Base-by-base conservation (phyloP, 1,140 invertebrate species). In the Zaprionus capensis region DNA sequence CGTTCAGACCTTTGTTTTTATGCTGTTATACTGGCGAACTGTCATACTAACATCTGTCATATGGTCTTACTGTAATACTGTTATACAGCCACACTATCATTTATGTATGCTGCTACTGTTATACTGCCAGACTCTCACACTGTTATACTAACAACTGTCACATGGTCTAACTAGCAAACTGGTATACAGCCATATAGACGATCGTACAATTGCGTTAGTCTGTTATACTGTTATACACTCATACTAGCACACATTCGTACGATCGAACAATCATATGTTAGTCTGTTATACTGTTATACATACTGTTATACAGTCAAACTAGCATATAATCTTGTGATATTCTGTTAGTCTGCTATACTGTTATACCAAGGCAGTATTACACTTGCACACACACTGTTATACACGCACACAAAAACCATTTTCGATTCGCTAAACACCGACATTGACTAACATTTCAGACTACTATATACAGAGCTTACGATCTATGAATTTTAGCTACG, bases 381-480 rank as follows among this genome's bases (percentile, higher is more conserved):
- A 7, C 6, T 17, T 17, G 2, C 41, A 17, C 41, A 41, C 38
- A 15, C 38, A 15, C 41, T 17, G 41, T 46, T 46, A n/a, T 17
- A 46, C 41, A 17, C 41, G 6, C 41, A 46, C n/a, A 3, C 41
- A 9, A 2, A 17, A 88, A 84, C 84, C 84, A 78, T 67, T 74
- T 87, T 70, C 80, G 80, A 70, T 63, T 71, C 64, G 66, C 83
- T 80, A 82, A 87, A 82, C 73, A 70, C 83, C 66, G 63, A 87
- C 78, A 86, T 80, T 85, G 74, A 81, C 79, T 86, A 86, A 86
- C 73, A 66, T 24, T 58, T 71, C n/a, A 14, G 24, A 55, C 34
- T 41, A 56, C 6, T 83, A 84, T 88, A 72, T 87, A 68, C 80
- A 49, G 6, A 6, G 9, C 28, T 79, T 84, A 59, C 5, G 55